A percentile compares a stretch with the other conserved stretches of the same genome.
phyloP scores from a whole-genome alignment of 2,797 vertebrate species.

The Gymnothorax javanicus region DNA sequence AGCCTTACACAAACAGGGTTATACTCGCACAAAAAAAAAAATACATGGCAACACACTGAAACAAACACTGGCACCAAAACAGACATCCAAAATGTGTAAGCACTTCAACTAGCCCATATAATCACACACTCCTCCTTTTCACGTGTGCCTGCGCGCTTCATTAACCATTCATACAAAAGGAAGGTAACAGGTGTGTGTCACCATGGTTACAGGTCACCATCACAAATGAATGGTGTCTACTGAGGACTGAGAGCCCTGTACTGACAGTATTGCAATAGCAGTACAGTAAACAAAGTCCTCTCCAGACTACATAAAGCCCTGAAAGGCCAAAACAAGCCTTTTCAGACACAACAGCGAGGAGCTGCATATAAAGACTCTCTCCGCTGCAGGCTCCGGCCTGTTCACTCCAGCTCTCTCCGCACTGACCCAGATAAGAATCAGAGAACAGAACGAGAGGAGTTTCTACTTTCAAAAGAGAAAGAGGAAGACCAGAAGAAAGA shows the following conservation, averaged over 20 bases:
- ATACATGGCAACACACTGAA: neutral
- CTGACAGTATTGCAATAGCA: neutral
- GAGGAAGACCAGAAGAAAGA: neutral
- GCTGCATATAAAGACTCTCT: slow-evolving; percentile 3
- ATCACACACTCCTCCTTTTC: neutral
- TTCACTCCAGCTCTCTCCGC: slow-evolving; percentile 17
- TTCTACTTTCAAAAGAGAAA: slow-evolving; percentile 20
- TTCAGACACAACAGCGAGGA: neutral
- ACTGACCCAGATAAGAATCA: slow-evolving; percentile 45
- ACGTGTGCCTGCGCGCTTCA: neutral
- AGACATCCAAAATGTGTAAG: neutral
- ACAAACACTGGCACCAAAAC: neutral
- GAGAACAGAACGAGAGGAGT: slow-evolving; percentile 20
- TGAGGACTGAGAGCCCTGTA: neutral
- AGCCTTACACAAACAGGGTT: neutral
- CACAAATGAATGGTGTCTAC: neutral
- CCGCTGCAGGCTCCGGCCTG: slow-evolving; percentile 24
- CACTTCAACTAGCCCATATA: neutral
- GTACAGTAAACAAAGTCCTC: neutral
- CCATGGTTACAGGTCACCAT: neutral
- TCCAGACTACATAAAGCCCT: neutral
- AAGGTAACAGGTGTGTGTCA: neutral
- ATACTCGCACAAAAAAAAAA: neutral
- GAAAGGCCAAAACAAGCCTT: neutral
- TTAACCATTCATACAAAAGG: neutral